Evolutionary conservation across 2,113 vertebrate genomes (phyloP).

Genomic region (Kobus ellipsiprymnus): DNA sequence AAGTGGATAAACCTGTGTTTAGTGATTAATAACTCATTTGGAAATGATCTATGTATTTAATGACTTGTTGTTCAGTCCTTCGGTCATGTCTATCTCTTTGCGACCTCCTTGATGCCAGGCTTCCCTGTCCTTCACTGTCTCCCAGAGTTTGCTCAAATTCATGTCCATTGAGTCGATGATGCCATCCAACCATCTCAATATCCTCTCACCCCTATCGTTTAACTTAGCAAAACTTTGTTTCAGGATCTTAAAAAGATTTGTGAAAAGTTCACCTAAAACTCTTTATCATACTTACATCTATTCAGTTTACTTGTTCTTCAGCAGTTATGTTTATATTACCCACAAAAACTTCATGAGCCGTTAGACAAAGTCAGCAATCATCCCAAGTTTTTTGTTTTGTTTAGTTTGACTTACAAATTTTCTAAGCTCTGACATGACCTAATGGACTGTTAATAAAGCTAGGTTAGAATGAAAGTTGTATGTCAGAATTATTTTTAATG

Average conservation of each 20-base stretch:
- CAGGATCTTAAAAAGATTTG: neutral
- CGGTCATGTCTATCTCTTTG: neutral
- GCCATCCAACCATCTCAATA: neutral
- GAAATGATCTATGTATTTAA: neutral
- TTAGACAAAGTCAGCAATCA: neutral
- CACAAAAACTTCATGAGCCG: neutral
- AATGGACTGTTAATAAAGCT: neutral
- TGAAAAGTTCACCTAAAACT: neutral
- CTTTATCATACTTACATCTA: neutral
- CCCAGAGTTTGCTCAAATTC: neutral
- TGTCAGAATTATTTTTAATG: neutral
- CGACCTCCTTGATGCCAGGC: neutral
- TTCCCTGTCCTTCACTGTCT: neutral
- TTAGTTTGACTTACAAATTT: neutral
- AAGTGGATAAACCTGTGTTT: neutral
- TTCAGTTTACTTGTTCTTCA: neutral
- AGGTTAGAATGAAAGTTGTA: neutral
- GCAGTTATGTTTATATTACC: neutral
- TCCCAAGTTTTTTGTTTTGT: neutral
- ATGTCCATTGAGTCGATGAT: neutral
- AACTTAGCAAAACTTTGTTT: neutral
- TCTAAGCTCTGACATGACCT: neutral
- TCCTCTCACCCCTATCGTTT: neutral
- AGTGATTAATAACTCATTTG: neutral
- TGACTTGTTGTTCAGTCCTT: neutral